These are phyloP conservation scores for Drosophila parthenogenetica DNA, from an alignment of 2,888 invertebrate species.

Conservation along the genomic window DNA sequence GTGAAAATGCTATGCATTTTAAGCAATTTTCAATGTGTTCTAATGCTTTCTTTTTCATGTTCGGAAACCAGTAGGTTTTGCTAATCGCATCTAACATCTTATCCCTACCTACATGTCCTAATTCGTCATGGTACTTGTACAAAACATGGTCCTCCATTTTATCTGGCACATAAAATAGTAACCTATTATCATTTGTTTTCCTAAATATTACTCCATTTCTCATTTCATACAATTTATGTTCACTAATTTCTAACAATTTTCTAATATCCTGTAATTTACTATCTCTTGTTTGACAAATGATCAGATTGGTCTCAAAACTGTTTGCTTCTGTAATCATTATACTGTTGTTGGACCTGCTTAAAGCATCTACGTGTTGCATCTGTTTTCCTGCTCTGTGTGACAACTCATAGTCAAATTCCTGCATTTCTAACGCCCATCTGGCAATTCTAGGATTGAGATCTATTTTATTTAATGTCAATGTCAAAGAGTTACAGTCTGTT, in stretches of 20 bases:
- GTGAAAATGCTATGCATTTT: constrained; percentile 20
- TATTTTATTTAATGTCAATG: constrained; percentile 43
- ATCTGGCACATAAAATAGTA: constrained; percentile 41
- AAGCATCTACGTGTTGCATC: constrained; percentile 40
- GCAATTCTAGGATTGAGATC: constrained; percentile 55
- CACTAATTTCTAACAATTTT: background rate
- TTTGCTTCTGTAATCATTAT: constrained; percentile 32
- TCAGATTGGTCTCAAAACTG: background rate
- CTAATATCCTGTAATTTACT: too few relatives aligned
- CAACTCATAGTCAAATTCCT: constrained; percentile 32
- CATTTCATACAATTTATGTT: constrained; percentile 20
- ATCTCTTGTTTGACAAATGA: too few relatives aligned
- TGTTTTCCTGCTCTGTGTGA: constrained; percentile 26
- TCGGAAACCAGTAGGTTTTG: constrained; percentile 83
- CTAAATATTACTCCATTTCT: constrained; percentile 19
- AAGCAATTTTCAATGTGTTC: constrained; percentile 20
- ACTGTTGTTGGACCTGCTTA: constrained; percentile 40
- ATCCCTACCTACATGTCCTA: constrained; percentile 36
- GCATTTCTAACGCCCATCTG: constrained; percentile 38
- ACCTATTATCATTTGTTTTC: constrained; percentile 2
- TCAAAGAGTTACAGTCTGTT: constrained; percentile 19
- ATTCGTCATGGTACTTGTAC: constrained; percentile 31
- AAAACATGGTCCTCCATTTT: constrained; percentile 35
- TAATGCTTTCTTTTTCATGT: constrained; percentile 58
- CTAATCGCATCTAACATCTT: constrained; percentile 15